phyloP scores from a whole-genome alignment of 2,888 invertebrate species.

The Nemapogon koenigi region DNA sequence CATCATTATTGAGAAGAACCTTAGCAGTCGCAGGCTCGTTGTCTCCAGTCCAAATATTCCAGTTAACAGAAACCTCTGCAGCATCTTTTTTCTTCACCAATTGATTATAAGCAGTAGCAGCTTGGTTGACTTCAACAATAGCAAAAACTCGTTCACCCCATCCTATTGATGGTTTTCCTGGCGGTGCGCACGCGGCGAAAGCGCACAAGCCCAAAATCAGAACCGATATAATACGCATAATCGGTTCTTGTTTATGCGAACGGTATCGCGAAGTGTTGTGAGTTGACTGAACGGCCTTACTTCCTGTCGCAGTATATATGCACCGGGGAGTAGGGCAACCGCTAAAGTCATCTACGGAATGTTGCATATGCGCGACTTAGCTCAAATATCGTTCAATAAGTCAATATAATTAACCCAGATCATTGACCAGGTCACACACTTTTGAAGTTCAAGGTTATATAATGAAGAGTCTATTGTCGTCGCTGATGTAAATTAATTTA shows the following conservation, averaged over 20 bases:
- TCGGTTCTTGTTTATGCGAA: slow-evolving; percentile 37
- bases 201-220: slow-evolving; percentile 1
- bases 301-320: slow-evolving; percentile 41
- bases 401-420: slow-evolving; percentile 46
- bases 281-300: slow-evolving; percentile 29
- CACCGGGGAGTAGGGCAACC: slow-evolving; percentile 55
- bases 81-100: slow-evolving; percentile 43
- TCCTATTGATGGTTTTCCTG: slow-evolving; percentile 48
- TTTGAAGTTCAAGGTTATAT: slow-evolving; percentile 4
- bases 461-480: neutral
- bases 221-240: slow-evolving; percentile 26
- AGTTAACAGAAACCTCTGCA: slow-evolving; percentile 51
- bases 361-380: neutral
- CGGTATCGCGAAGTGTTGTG: slow-evolving; percentile 36
- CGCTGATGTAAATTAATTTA: no score
- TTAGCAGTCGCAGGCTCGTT: slow-evolving; percentile 32
- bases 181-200: slow-evolving; percentile 35
- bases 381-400: neutral
- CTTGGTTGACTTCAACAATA: slow-evolving; percentile 55
- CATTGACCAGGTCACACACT: slow-evolving; percentile 37
- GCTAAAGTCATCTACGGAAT: slow-evolving; percentile 32
- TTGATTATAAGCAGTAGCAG: slow-evolving; percentile 57
- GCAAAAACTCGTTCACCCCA: slow-evolving; percentile 57
- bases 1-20: slow-evolving; percentile 39
- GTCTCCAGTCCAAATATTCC: slow-evolving; percentile 58